Percentiles rank a stretch among this genome's conserved stretches.
Evolutionary conservation across 2,113 vertebrate species (phyloP).

Genomic region (Cichladusa arquata): DNA sequence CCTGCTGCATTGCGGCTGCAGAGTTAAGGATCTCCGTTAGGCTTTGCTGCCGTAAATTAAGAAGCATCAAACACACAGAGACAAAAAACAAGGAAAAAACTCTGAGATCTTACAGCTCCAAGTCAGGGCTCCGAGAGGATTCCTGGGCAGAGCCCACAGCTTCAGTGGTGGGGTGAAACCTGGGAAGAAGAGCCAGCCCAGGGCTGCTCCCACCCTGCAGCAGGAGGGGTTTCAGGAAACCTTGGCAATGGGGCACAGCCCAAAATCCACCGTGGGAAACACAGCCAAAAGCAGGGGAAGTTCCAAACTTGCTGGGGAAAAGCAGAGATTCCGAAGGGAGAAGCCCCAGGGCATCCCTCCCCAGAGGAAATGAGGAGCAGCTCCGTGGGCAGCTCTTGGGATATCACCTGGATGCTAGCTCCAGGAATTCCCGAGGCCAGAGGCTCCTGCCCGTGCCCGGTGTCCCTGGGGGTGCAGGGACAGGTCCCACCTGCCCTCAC

Average conservation of each 20-base stretch:
- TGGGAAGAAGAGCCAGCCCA: accelerated
- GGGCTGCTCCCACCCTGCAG: not conserved
- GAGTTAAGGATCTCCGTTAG: not conserved
- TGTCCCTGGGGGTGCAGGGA: not conserved
- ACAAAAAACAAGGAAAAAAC: not conserved
- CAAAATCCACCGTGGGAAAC: not conserved
- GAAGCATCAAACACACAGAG: not conserved
- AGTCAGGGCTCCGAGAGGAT: accelerated
- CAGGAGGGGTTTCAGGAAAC: not conserved
- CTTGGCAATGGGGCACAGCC: not conserved
- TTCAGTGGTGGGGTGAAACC: accelerated
- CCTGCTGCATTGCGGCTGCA: not conserved
- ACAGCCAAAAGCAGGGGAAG: not conserved
- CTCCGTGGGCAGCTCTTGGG: not conserved
- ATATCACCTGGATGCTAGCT: accelerated
- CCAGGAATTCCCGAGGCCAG: accelerated
- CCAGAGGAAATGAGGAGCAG: not conserved
- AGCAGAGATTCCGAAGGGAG: not conserved
- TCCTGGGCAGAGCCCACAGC: accelerated
- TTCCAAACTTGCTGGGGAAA: not conserved
- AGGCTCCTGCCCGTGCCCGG: not conserved
- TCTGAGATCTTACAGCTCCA: not conserved
- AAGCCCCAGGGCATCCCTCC: not conserved
- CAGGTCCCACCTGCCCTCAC: not conserved
- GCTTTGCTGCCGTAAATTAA: not conserved